A percentile compares a stretch with the other conserved stretches of the same genome.
phyloP scores from a whole-genome alignment of 2,113 vertebrate genomes.

The Bubo blakistoni region DNA sequence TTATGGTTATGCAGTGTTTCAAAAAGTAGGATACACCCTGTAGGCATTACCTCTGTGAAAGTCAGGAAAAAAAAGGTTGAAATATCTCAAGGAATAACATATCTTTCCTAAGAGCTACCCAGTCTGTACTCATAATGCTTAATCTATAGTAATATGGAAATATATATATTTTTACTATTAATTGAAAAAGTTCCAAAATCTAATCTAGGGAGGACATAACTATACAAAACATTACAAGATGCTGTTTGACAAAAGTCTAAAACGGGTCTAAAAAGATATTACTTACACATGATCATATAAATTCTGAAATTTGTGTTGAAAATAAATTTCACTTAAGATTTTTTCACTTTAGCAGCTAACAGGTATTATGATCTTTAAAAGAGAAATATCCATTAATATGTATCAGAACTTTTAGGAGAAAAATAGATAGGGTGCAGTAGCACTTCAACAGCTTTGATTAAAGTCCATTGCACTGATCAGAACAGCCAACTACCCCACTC shows the following conservation, averaged over 20 bases:
- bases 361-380: background rate
- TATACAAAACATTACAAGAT: background rate
- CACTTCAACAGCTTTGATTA: background rate
- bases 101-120: background rate
- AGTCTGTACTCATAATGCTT: background rate
- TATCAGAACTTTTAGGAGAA: background rate
- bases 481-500: background rate
- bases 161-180: background rate
- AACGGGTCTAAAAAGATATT: background rate
- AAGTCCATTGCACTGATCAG: background rate
- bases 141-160: background rate
- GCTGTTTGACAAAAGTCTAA: background rate
- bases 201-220: rapidly evolving
- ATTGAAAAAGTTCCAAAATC: background rate
- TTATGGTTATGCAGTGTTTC: background rate
- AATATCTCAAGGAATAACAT: background rate
- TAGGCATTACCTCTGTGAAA: background rate
- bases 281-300: background rate
- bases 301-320: background rate
- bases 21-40: background rate
- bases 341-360: background rate
- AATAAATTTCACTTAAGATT: background rate
- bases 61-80: background rate
- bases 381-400: background rate
- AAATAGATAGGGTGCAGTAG: background rate